Evolutionary conservation across 2,113 vertebrate genomes (phyloP).

Genomic region (Myotis yumanensis): DNA sequence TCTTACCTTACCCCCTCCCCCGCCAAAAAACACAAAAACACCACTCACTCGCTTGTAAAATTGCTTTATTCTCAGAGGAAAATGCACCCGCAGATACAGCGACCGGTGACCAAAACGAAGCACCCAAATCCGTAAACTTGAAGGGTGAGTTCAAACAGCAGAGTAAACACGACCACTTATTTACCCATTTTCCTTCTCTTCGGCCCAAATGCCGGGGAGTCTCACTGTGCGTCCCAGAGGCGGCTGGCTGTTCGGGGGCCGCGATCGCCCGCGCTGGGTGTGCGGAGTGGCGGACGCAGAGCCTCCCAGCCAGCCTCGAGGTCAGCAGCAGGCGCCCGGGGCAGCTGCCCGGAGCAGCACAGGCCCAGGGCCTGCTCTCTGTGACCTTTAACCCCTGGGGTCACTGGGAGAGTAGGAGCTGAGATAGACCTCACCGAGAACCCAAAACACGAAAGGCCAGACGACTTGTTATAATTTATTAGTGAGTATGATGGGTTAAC

Average conservation of each 20-base stretch:
- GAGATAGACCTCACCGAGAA: neutral
- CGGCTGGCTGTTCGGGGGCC: neutral
- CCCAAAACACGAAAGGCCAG: neutral
- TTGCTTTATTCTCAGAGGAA: neutral
- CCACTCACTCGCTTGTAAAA: neutral
- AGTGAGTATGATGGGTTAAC: fast-evolving
- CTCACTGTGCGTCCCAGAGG: neutral
- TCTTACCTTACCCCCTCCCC: no score
- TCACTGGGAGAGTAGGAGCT: neutral
- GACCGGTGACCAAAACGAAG: neutral
- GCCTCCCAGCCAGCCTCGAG: fast-evolving
- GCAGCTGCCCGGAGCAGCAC: neutral
- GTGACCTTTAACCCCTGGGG: no score
- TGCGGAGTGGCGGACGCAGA: neutral
- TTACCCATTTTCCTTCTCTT: neutral
- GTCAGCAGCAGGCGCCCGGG: fast-evolving
- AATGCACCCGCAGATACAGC: no score
- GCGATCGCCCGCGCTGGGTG: no score
- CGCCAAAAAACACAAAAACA: neutral
- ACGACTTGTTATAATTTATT: neutral
- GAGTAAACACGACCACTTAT: neutral
- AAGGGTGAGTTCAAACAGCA: neutral
- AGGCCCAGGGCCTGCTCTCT: neutral
- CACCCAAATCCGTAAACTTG: no score
- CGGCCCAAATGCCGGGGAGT: neutral